Base-by-base conservation (phyloP, 2,113 vertebrate species). In the Suncus etruscus region DNA sequence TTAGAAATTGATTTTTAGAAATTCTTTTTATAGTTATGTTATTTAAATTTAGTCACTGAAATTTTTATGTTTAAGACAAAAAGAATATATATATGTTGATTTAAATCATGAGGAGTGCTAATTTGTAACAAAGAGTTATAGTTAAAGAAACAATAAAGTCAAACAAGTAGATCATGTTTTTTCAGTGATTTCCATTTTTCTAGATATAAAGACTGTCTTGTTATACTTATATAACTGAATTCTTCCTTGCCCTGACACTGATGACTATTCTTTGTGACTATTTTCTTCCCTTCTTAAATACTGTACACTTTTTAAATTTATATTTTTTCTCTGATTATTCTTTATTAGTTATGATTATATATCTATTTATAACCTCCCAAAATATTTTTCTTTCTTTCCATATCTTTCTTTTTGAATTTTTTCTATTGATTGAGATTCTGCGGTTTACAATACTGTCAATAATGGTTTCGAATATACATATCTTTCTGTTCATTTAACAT, bases 211-310 rank as follows among this genome's bases (percentile, higher is more conserved):
- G 6, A 8, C 61, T 39, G 3, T 61, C 39, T 68, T 6, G 27
- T 31, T 68, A 22, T 9, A 47, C 32, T 81, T 16, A 25, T 32
- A 9, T 86, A 69, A 75, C 48, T 68, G 32, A 80, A 50, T 6
- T 58, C 32, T 76, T 15, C 51, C 14, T 90, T 68, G 51, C 4
- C 72, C 65, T 54, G 50, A 39, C 39, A 70, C 25, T 31, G 9
- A 25, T 81, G 39, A 63, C 10, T 80, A 27, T 47, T 90, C n/a
- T 50, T 88, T 32, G 12, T 75, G 12, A 61, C 25, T 89, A 18
- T 75, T 86, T 20, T n/a, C 18, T 72, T 75, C 12, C 25, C 65
- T 89, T 89, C 75, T 31, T 32, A 68, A n/a, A 50, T 87, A 77
- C 4, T n/a, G 12, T 12, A 48, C 2, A 16, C 7, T 58, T 58